Evolutionary conservation across 2,888 invertebrate species (phyloP), one percentile per base, ranked within the genome.

Genomic region (Aspidiotus destructor): DNA sequence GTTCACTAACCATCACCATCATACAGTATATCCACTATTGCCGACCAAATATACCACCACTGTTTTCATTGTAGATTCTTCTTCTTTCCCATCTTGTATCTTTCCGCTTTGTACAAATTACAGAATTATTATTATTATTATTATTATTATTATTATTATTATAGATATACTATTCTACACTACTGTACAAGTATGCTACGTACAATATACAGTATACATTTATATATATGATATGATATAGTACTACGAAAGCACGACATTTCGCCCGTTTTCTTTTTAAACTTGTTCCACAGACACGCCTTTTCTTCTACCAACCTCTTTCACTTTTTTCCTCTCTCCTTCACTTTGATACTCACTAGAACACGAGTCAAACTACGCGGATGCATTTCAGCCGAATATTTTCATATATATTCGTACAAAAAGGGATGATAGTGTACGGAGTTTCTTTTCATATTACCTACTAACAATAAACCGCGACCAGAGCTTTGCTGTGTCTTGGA

Each of bases 201-300:
- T 28, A 28, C 28, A 28, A 28, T 48, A 48, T 48, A 48, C 48
- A 48, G 48, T n/a, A n/a, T 48, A 13, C 13, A 44, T 44, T n/a
- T n/a, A n/a, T n/a, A n/a, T n/a, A n/a, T n/a, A 28, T 28, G 5
- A 28, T 28, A 28, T 28, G 28, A 28, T 28, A 28, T 28, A 28
- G 28, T 28, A 28, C 28, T 28, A 28, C 28, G 28, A 28, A 28
- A 28, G 28, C 13, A 54, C 54, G 42, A 67, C 58, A 67, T 60
- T 67, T 58, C 67, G 67, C 60, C 67, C 60, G 67, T 58, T 67
- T 58, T 44, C 44, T n/a, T 13, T 58, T 58, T 17, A 58, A 67
- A 60, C 60, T 67, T 58, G 67, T 67, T 60, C 60, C 67, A 28
- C 42, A 67, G 67, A 67, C 67, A 67, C 67, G 67, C 67, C 67